These are phyloP conservation scores for Cervus canadensis DNA, from an alignment of 2,113 vertebrate species.

Conservation along the genomic window DNA sequence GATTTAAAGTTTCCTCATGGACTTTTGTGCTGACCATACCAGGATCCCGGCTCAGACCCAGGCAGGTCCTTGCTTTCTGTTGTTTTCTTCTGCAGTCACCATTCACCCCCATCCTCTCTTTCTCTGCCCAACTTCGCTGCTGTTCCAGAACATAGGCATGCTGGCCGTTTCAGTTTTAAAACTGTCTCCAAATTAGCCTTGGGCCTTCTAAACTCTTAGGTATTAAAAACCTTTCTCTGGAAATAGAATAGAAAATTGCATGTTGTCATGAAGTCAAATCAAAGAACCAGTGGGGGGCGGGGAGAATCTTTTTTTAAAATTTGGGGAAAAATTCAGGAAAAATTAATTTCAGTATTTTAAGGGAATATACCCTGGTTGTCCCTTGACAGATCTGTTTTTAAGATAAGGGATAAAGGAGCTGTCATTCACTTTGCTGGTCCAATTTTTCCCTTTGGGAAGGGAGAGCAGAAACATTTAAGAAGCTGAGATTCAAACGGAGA, in stretches of 20 bases:
- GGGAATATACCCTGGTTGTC: not conserved
- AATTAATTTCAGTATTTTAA: constrained; percentile 2
- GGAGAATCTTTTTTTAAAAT: not conserved
- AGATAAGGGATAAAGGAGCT: not conserved
- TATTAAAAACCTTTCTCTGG: constrained; percentile 15
- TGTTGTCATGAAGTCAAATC: not conserved
- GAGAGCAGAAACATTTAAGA: not conserved
- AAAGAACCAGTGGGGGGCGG: not conserved
- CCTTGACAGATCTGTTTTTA: not conserved
- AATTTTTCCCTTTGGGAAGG: not conserved
- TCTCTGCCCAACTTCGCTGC: not conserved
- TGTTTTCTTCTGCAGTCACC: not conserved
- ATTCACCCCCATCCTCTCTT: not conserved
- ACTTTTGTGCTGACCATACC: not conserved
- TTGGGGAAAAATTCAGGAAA: not conserved
- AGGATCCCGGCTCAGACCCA: not conserved
- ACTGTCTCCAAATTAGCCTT: not conserved
- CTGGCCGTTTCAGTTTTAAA: not conserved
- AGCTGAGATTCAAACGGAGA: not conserved
- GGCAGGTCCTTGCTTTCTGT: too few species aligned
- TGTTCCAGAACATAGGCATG: not conserved
- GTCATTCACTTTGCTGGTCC: not conserved
- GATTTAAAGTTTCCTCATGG: not conserved
- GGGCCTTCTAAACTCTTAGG: not conserved
- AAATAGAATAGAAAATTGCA: not conserved